Evolutionary conservation across 2,113 vertebrate genomes (phyloP).

Genomic region (Notothenia rossii): DNA sequence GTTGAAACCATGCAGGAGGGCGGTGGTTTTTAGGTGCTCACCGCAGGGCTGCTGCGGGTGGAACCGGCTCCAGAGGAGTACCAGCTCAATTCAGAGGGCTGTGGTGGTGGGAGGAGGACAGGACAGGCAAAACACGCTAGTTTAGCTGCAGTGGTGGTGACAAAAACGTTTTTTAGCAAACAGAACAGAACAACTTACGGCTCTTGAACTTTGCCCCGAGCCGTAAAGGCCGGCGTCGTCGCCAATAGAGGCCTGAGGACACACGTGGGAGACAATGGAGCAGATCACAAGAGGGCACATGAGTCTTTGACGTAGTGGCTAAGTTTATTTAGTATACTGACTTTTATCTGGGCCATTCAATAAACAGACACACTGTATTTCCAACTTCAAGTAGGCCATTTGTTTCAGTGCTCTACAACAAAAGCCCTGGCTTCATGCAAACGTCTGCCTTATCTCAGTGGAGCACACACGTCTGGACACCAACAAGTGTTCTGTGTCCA

Average conservation of each 20-base stretch:
- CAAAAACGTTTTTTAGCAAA: conserved; percentile 26
- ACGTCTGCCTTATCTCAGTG: conserved; percentile 29
- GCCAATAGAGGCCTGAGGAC: conserved; percentile 86
- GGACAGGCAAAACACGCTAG: conserved; percentile 53
- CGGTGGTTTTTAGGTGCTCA: conserved; percentile 81
- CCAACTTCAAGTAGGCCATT: conserved; percentile 13
- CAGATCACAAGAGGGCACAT: conserved; percentile 43
- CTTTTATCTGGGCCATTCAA: conserved; percentile 26
- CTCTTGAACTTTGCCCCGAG: conserved; percentile 83
- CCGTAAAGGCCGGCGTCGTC: conserved; percentile 85
- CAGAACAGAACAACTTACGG: conserved; percentile 86
- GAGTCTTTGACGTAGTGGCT: conserved; percentile 34
- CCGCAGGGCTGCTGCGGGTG: conserved; percentile 91
- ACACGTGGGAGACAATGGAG: conserved; percentile 71
- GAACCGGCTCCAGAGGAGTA: conserved; percentile 92
- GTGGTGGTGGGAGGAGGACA: conserved; percentile 30
- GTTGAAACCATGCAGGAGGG: conserved; percentile 55
- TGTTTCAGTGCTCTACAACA: conserved; percentile 23
- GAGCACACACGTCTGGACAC: conserved; percentile 36
- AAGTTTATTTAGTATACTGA: conserved; percentile 3
- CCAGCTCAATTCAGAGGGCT: conserved; percentile 95
- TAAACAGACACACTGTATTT: conserved; percentile 29
- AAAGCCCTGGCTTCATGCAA: conserved; percentile 30
- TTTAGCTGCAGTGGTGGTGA: conserved; percentile 32
- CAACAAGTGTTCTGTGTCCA: conserved; percentile 35